Base-by-base conservation (phyloP, 2,797 vertebrate species). In the Pyrocephalus nanus region DNA sequence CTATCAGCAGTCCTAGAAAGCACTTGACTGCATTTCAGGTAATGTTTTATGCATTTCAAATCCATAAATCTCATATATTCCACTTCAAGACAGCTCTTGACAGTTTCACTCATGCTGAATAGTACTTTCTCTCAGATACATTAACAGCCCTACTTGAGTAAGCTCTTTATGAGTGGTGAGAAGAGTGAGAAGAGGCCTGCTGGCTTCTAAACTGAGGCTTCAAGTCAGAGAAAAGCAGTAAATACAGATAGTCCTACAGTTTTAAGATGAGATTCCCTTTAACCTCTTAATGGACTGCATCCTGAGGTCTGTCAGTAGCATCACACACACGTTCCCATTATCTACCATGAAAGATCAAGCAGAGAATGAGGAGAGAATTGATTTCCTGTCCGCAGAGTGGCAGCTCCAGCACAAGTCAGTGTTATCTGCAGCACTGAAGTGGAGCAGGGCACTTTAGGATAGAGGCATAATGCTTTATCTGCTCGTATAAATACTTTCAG, bases 301-400 rank as follows among this genome's bases (percentile, higher is more conserved):
- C 89, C 91, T 93, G 81, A 83, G 32, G 14, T 85, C 96, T 97
- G 96, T 96, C 96, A 97, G 55, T 93, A 95, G 40, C 53, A 73
- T 97, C 93, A 86, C 65, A 76, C 77, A 91, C 96, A 95, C 96
- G 40, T 92, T 38, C 76, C 55, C 69, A 73, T 83, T 95, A 95
- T 81, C 88, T 87, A 70, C 65, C 36, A 12, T 0, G 4, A 82
- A 90, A 95, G 91, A 83, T 80, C 89, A 94, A 82, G 74, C 12
- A 4, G 45, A 65, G 66, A 92, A 85, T 2, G 3, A 21, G 61
- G 40, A 83, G 43, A 85, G 30, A 77, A 86, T 27, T 79, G 73
- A 83, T 95, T 93, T 96, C 82, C 90, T 94, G 83, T 61, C 71
- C 11, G 1, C 5, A 0, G 77, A 94, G 88, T 48, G 54, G 75